These are phyloP conservation scores for Rhysida immarginata DNA, from an alignment of 1,140 invertebrate genomes.

Conservation along the genomic window DNA sequence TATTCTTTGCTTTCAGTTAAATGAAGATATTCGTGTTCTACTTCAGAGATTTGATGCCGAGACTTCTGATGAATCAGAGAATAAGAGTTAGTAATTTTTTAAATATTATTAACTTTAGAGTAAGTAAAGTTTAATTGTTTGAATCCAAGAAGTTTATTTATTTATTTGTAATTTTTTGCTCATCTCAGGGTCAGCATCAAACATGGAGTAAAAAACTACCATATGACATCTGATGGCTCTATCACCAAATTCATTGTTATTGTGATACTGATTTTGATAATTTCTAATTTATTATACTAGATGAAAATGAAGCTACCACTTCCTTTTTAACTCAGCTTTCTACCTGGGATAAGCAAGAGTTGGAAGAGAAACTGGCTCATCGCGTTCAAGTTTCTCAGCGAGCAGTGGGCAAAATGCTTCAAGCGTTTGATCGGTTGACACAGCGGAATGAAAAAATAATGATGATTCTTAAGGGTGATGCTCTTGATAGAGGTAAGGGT, in stretches of 20 bases:
- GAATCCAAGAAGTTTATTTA: background rate
- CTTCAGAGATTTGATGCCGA: constrained; percentile 93
- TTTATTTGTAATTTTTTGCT: too few relatives aligned
- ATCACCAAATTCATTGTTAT: too few relatives aligned
- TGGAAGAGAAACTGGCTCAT: constrained; percentile 89
- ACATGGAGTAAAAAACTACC: too few relatives aligned
- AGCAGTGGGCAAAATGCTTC: constrained; percentile 87
- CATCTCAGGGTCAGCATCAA: too few relatives aligned
- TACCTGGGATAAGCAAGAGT: constrained; percentile 93
- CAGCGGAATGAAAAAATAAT: constrained; percentile 87
- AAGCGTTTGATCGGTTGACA: constrained; percentile 86
- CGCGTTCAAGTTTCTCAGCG: constrained; percentile 76
- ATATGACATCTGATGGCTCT: too few relatives aligned
- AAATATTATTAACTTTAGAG: too few relatives aligned
- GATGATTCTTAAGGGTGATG: constrained; percentile 66
- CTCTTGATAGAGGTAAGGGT: constrained; percentile 21
- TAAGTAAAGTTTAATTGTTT: background rate
- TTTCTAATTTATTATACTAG: constrained; percentile 34
- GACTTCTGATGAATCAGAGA: constrained; percentile 89
- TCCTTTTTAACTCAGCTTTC: constrained; percentile 92
- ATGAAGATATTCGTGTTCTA: constrained; percentile 89
- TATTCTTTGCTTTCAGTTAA: constrained; percentile 35
- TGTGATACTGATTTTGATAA: too few relatives aligned
- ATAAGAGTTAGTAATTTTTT: constrained; percentile 50
- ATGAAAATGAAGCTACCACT: constrained; percentile 92